Base-by-base conservation (phyloP, 2,797 vertebrate species). In the Diglossa cyanea region DNA sequence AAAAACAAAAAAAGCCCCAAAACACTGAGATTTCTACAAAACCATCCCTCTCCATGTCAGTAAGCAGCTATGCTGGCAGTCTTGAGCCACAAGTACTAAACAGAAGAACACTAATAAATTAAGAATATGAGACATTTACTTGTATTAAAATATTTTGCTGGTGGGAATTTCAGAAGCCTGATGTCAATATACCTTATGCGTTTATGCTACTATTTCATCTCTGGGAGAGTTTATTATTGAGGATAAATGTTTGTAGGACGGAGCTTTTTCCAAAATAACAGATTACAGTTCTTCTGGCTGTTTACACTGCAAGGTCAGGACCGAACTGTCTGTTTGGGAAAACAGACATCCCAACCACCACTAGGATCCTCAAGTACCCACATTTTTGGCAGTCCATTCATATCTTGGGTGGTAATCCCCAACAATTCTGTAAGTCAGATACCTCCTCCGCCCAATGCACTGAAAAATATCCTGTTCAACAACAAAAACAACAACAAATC, bases 201-300 rank as follows among this genome's bases (percentile, higher is more conserved):
- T 72, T 94, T 84, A 96, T 16, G 33, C 80, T 90, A 80, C 85
- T 94, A 95, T 88, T 91, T 96, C 7, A n/a, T 92, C 94, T 95
- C 88, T 79, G 71, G 88, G 81, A 95, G 83, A 95, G 93, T 97
- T 97, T 96, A 95, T 78, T 93, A 78, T 73, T 70, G 55, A 95
- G 76, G 76, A 92, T 97, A 97, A 97, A 96, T 97, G 97, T 98
- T 97, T 97, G 96, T 85, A 95, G 92, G 88, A 87, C 68, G 84
- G 50, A 92, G 94, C 76, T 93, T 97, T 97, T 94, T 92, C 92
- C 85, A 65, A 93, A 95, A 94, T 93, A 97, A 98, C 96, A 97
- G 92, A 97, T 91, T 80, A 88, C 75, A 90, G 55, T 84, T 83
- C 60, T 94, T 82, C 35, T 94, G 88, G 73, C 86, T 97, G 95